Evolutionary conservation across 1,140 invertebrate species (phyloP).

Genomic region (Lethocerus indicus): DNA sequence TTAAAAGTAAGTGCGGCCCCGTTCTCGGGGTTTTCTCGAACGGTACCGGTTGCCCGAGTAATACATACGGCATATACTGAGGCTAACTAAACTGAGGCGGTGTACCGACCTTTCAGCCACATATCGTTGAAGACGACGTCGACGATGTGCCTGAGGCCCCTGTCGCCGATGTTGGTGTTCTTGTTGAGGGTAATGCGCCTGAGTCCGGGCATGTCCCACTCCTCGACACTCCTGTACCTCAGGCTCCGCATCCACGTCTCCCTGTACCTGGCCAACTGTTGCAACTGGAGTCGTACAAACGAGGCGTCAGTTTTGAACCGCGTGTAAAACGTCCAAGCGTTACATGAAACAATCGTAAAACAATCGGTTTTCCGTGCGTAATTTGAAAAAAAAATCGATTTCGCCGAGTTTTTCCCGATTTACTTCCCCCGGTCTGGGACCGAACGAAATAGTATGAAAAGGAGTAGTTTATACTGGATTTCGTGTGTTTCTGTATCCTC

Average conservation of each 20-base stretch:
- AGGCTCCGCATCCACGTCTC: conserved; percentile 65
- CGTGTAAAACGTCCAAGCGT: not conserved
- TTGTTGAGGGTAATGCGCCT: conserved; percentile 53
- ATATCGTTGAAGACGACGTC: conserved; percentile 37
- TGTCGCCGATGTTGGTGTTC: conserved; percentile 46
- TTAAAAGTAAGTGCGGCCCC: too few relatives aligned
- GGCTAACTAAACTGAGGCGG: too few relatives aligned
- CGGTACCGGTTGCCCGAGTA: too few relatives aligned
- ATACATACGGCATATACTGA: too few relatives aligned
- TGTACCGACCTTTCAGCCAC: conserved; percentile 43
- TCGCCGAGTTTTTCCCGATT: not conserved
- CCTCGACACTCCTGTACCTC: conserved; percentile 48
- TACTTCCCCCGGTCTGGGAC: not conserved
- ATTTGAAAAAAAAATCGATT: not conserved
- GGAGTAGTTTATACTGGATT: too few relatives aligned
- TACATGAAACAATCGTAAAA: not conserved
- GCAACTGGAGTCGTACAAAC: conserved; percentile 28
- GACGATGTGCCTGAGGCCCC: conserved; percentile 33
- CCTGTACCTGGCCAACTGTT: conserved; percentile 41
- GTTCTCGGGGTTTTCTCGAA: too few relatives aligned
- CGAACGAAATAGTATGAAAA: too few relatives aligned
- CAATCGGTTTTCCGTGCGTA: not conserved
- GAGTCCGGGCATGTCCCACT: conserved; percentile 54
- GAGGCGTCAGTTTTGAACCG: conserved; percentile 17
- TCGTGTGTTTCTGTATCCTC: too few relatives aligned